Evolutionary conservation across 2,888 invertebrate species (phyloP), one percentile per base, ranked within the genome.

Genomic region (Diloba caeruleocephala): DNA sequence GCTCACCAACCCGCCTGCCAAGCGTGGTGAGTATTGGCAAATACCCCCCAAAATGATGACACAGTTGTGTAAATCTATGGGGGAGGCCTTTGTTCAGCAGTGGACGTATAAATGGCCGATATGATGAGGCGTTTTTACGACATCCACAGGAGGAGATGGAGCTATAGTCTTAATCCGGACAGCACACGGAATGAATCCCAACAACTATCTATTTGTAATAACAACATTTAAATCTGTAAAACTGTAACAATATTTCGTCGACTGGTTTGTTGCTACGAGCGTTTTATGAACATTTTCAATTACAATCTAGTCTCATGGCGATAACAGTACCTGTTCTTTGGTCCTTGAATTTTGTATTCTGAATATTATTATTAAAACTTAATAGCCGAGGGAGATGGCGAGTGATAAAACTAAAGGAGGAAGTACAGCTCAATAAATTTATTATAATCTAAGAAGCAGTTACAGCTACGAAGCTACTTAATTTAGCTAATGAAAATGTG

Each of bases 311-410:
- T 45, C 44, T 33, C 37, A 8, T 12, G 32, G 15, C 19, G 33
- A 32, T 31, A 23, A 28, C 36, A 25, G 34, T 45, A 52, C 39
- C 41, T 37, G 26, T 43, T 46, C 39, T 44, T 51, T 56, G 51
- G 52, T 50, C 54, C 29, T 21, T 29, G 32, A 39, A 59, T 67
- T 67, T 36, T 42, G 53, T 64, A 50, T 58, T 54, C 64, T 14
- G 51, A 55, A 63, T 55, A 53, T 59, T 56, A 58, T 67, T 51
- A 56, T 70, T 50, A 56, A 49, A 32, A n/a, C 45, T 58, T 64
- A 61, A 71, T 58, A 42, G 55, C 45, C 10, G 6, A 15, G 53
- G 59, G 67, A 67, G 55, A 42, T 52, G 41, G 52, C 37, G 28
- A 58, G 51, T 36, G 45, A 63, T 70, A 66, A 66, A 63, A 63